phyloP scores from a whole-genome alignment of 92 coral and sea anemone genomes.

The Parazoanthus swiftii region DNA sequence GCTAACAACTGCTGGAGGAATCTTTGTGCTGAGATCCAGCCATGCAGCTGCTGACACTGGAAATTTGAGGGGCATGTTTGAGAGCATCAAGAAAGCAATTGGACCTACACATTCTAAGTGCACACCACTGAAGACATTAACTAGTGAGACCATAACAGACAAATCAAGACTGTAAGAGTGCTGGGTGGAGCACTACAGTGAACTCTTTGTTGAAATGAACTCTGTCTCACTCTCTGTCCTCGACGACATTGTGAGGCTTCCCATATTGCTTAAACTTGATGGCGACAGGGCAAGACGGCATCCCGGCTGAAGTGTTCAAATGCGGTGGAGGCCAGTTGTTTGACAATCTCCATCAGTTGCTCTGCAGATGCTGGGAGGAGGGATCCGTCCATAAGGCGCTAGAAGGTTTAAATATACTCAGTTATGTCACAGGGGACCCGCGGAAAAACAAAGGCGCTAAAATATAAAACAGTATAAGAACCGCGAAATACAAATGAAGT shows the following conservation, averaged over 20 bases:
- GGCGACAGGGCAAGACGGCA: conserved; percentile 5
- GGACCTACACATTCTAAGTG: background rate
- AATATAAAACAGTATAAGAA: too few relatives aligned
- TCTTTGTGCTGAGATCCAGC: background rate
- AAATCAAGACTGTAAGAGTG: background rate
- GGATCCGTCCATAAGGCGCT: conserved; percentile 4
- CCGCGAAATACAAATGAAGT: too few relatives aligned
- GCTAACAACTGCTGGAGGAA: background rate
- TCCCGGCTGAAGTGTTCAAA: conserved; percentile 36
- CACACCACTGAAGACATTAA: background rate
- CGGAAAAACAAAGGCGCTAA: too few relatives aligned
- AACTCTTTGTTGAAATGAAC: too few relatives aligned
- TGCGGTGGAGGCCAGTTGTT: conserved; percentile 34
- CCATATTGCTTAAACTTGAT: too few relatives aligned
- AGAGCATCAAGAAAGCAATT: background rate
- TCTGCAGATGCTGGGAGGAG: conserved; percentile 34
- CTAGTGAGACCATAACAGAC: background rate
- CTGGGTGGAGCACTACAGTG: too few relatives aligned
- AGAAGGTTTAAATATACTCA: too few relatives aligned
- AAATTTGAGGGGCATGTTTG: background rate
- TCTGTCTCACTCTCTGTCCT: too few relatives aligned
- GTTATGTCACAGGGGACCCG: too few relatives aligned
- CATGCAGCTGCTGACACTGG: conserved; percentile 8
- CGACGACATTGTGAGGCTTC: too few relatives aligned
- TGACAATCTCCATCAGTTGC: conserved; percentile 14